phyloP scores from a whole-genome alignment of 2,113 vertebrate species.

The Gallinago media region DNA sequence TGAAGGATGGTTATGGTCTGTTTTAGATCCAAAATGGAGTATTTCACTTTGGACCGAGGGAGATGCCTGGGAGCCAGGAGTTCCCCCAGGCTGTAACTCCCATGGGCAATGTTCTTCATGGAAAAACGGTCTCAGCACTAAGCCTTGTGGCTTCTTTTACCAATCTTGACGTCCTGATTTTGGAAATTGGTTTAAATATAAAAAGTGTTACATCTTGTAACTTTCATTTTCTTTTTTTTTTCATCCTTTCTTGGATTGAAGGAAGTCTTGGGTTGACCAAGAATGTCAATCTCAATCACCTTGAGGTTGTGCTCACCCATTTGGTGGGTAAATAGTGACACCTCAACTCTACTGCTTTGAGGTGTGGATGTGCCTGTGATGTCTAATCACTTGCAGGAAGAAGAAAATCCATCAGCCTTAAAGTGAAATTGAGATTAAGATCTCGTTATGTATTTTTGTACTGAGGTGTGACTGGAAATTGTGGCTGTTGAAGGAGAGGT shows the following conservation, averaged over 20 bases:
- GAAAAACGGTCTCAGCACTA: neutral
- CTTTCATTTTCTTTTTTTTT: neutral
- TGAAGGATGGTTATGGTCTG: neutral
- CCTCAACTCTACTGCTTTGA: neutral
- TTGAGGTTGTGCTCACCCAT: rapidly evolving
- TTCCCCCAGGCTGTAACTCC: neutral
- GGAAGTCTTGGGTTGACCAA: no score
- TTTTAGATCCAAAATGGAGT: neutral
- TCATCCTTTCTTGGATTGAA: neutral
- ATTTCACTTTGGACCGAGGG: neutral
- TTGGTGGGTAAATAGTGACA: no score
- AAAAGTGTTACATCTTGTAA: neutral
- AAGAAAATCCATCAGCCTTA: neutral
- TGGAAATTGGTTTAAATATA: neutral
- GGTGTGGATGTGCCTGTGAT: rapidly evolving
- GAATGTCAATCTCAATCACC: rapidly evolving
- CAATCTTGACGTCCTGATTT: neutral
- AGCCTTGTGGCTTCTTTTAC: neutral
- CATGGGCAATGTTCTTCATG: rapidly evolving
- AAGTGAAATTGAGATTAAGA: neutral
- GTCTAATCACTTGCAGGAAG: rapidly evolving
- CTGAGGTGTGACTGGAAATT: no score
- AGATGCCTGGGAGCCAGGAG: neutral
- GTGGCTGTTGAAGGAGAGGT: neutral
- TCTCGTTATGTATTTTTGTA: rapidly evolving